These are phyloP conservation scores for Globodera rostochiensis DNA, from an alignment of 1,140 invertebrate genomes.

Conservation along the genomic window DNA sequence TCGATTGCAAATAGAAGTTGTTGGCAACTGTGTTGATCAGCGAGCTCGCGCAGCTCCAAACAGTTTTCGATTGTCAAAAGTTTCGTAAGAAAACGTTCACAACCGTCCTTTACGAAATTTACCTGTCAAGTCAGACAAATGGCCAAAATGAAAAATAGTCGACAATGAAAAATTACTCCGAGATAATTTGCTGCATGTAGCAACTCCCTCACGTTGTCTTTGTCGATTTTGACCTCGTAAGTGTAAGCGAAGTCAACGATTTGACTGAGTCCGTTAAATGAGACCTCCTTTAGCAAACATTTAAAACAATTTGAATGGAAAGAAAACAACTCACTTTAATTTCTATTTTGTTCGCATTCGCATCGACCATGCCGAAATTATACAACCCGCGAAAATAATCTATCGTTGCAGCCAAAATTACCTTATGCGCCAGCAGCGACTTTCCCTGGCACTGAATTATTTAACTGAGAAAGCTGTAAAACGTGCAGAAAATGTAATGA, in stretches of 20 bases:
- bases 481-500: not conserved
- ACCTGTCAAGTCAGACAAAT: constrained; percentile 9
- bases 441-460: constrained; percentile 22
- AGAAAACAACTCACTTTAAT: constrained; percentile 14
- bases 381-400: constrained; percentile 28
- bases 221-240: constrained; percentile 13
- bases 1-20: constrained; percentile 15
- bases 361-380: constrained; percentile 28
- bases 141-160: not conserved
- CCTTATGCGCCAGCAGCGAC: constrained; percentile 21
- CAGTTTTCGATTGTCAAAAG: constrained; percentile 24
- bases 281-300: constrained; percentile 17
- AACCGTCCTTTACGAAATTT: constrained; percentile 27
- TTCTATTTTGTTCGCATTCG: not conserved
- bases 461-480: not conserved
- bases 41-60: constrained; percentile 13
- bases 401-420: constrained; percentile 25
- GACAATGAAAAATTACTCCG: constrained; percentile 14
- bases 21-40: constrained; percentile 28
- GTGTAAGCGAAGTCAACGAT: constrained; percentile 33
- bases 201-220: constrained; percentile 11
- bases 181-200: constrained; percentile 32
- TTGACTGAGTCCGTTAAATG: constrained; percentile 22
- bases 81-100: constrained; percentile 20
- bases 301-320: constrained; percentile 10